phyloP scores from a whole-genome alignment of 2,888 invertebrate species.

The Germaria angustata region DNA sequence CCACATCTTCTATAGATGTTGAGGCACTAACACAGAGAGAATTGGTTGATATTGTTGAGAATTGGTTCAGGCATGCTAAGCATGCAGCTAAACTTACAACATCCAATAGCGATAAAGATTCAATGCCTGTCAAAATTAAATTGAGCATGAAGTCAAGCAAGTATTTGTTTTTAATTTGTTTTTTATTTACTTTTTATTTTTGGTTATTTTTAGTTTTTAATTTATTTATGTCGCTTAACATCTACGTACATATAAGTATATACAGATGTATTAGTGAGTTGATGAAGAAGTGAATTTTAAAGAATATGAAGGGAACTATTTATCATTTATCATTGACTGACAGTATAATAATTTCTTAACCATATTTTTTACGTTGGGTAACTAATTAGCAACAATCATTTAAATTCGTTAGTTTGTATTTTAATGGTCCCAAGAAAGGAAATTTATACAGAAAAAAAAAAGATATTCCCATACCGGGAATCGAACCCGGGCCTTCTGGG shows the following conservation, averaged over 20 bases:
- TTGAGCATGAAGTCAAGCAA: slow-evolving; percentile 80
- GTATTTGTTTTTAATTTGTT: slow-evolving; percentile 75
- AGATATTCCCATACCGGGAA: slow-evolving; percentile 90
- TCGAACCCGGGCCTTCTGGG: slow-evolving; percentile 87
- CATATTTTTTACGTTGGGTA: too few species aligned
- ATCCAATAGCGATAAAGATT: slow-evolving; percentile 11
- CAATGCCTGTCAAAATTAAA: slow-evolving; percentile 65
- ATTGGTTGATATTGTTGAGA: slow-evolving; percentile 75
- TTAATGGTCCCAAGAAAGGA: too few species aligned
- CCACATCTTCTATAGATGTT: slow-evolving; percentile 68
- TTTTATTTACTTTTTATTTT: slow-evolving; percentile 65
- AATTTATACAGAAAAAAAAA: slow-evolving; percentile 5
- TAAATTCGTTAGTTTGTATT: too few species aligned
- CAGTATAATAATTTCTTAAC: too few species aligned
- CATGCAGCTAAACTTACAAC: slow-evolving; percentile 67
- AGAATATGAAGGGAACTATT: not conserved
- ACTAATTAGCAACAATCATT: too few species aligned
- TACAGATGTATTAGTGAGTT: too few species aligned
- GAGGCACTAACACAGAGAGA: slow-evolving; percentile 69
- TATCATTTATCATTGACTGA: too few species aligned
- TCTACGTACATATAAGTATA: too few species aligned
- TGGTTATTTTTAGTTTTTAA: slow-evolving; percentile 68
- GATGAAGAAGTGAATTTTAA: not conserved
- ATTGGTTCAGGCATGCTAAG: slow-evolving; percentile 75
- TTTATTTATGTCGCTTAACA: not conserved